A percentile compares a stretch with the other conserved stretches of the same genome.
phyloP scores from a whole-genome alignment of 2,888 invertebrate genomes.

The Meandrusa payeni region DNA sequence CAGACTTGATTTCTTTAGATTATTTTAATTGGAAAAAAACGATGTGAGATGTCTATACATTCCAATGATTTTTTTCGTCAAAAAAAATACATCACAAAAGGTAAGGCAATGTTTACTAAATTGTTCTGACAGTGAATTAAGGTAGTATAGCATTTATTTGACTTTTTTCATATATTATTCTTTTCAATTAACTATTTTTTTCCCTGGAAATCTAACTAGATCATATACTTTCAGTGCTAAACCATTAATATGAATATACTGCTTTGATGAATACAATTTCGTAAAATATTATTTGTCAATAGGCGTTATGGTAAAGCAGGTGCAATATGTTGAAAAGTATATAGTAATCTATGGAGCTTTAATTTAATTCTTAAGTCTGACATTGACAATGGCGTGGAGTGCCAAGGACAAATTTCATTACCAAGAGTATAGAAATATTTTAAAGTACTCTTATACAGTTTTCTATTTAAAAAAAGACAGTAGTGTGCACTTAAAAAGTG shows the following conservation, averaged over 20 bases:
- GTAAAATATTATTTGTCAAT: conserved; percentile 3
- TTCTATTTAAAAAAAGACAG: conserved; percentile 49
- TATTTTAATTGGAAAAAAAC: conserved; percentile 36
- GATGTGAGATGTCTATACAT: conserved; percentile 69
- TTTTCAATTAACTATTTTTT: conserved; percentile 24
- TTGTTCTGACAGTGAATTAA: conserved; percentile 63
- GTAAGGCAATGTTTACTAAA: conserved; percentile 69
- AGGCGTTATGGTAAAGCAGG: conserved; percentile 27
- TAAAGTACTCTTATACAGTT: conserved; percentile 19
- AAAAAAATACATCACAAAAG: conserved; percentile 70
- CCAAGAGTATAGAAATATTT: conserved; percentile 36
- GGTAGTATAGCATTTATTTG: conserved; percentile 82
- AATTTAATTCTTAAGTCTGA: conserved; percentile 54
- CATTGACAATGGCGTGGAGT: conserved; percentile 25
- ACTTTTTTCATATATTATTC: conserved; percentile 47
- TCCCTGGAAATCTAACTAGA: conserved; percentile 1
- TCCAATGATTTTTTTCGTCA: conserved; percentile 69
- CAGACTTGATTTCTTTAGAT: conserved; percentile 57
- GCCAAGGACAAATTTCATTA: conserved; percentile 24
- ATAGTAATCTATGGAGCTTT: conserved; percentile 45
- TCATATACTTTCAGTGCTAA: conserved; percentile 9
- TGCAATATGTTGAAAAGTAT: conserved; percentile 30
- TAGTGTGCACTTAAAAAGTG: conserved; percentile 59
- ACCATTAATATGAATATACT: conserved; percentile 9
- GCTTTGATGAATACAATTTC: conserved; percentile 5